Evolutionary conservation across 2,888 invertebrate genomes (phyloP), one percentile per base, ranked within the genome.

Genomic region (Theretra japonica): DNA sequence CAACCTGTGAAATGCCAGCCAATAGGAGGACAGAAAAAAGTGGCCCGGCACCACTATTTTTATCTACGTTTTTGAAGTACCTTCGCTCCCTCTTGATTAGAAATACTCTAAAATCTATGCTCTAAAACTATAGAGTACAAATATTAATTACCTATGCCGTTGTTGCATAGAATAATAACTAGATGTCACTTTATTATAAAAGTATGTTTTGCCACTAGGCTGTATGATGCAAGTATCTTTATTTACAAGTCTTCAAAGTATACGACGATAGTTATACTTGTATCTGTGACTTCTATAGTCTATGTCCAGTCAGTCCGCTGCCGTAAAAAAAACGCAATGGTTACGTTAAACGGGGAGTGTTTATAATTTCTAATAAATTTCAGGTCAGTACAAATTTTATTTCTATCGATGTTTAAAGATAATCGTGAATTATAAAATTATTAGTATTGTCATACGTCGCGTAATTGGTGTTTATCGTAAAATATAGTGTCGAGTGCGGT

Each of bases 331-430:
- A 71, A 65, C 56, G 72, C 62, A 70, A 73, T 73, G 72, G 74
- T 73, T 71, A 72, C 70, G 70, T 65, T 68, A 19, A 60, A 70
- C 69, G 73, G 72, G 74, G 71, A 73, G 73, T 75, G 72, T 74
- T 75, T 71, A 65, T 72, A 72, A 72, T 73, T 71, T 73, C 53
- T 56, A 69, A 33, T 72, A 21, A 28, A 30, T 60, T 59, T 69
- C 69, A 77, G 78, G 79, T 79, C 77, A 79, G 79, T 78, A 77
- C 72, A 70, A 28, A 70, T 69, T 71, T 73, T 73, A 62, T 70
- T 74, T 17, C 70, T 73, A 70, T 69, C 70, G 60, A 69, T 68
- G 59, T 73, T 60, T 30, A 59, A 23, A 70, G 48, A 68, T 71
- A 69, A 23, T 21, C 50, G 71, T 75, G 71, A 70, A 60, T 72